Conservation (phyloP, 1,140 invertebrate species). For the Lasioglossum albipes region DNA sequence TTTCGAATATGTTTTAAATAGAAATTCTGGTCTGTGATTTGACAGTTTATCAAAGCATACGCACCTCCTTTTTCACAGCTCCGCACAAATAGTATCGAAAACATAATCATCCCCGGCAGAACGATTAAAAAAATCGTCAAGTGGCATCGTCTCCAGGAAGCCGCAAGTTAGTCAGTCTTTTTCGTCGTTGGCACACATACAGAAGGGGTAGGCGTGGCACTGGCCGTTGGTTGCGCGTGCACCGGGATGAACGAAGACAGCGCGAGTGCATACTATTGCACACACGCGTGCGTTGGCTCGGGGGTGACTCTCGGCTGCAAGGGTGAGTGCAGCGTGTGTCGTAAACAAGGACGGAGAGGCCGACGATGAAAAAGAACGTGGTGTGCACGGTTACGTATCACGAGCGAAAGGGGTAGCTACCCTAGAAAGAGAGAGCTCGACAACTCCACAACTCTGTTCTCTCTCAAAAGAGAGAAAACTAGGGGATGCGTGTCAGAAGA, state of each 20-base stretch:
- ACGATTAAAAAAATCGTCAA: constrained; percentile 31
- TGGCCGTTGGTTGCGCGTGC: constrained; percentile 62
- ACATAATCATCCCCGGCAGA: no score
- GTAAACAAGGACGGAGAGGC: background rate
- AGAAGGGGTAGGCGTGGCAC: constrained; percentile 71
- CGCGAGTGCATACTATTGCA: no score
- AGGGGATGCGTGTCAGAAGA: no score
- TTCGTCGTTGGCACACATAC: constrained; percentile 56
- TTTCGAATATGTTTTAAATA: no score
- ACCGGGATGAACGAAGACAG: constrained; percentile 44
- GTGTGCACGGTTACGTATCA: no score
- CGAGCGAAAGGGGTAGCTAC: background rate
- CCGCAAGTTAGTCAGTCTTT: constrained; percentile 48
- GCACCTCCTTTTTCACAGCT: no score
- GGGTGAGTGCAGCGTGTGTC: background rate
- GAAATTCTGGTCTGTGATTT: no score
- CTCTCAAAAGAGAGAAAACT: no score
- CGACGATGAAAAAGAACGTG: background rate
- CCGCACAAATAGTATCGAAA: no score
- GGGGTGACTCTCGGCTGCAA: background rate
- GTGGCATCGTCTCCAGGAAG: constrained; percentile 42
- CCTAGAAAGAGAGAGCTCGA: background rate
- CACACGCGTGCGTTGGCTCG: constrained; percentile 6
- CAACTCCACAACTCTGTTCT: no score
- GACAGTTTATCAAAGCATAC: no score